phyloP scores from a whole-genome alignment of 2,113 vertebrate genomes.

The Holacanthus passer region DNA sequence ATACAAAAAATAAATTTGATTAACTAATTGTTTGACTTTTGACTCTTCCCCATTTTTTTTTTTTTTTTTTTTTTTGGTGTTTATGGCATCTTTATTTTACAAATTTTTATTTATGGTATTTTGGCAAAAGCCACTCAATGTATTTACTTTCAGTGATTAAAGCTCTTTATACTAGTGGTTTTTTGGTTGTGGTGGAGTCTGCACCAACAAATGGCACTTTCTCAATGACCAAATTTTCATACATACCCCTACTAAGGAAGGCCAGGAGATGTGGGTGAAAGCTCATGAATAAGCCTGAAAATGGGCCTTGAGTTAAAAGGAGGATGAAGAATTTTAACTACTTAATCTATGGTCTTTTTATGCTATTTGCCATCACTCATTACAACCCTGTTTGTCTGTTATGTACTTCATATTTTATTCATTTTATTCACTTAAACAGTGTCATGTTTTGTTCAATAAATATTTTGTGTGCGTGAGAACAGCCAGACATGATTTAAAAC shows the following conservation, averaged over 20 bases:
- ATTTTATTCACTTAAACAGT: neutral
- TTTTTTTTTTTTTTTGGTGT: too few species aligned
- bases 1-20: too few species aligned
- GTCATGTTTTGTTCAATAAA: neutral
- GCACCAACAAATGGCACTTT: neutral
- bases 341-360: too few species aligned
- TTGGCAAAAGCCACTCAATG: neutral
- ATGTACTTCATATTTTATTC: too few species aligned
- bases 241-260: neutral
- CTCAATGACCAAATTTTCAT: neutral
- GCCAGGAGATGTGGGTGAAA: neutral
- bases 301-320: too few species aligned
- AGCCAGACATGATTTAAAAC: neutral
- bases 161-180: neutral
- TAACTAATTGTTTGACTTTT: too few species aligned
- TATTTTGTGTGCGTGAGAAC: neutral
- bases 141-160: neutral
- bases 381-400: neutral
- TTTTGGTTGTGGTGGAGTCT: neutral
- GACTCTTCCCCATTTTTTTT: neutral
- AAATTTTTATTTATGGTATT: slow-evolving; percentile 1
- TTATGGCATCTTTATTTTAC: too few species aligned
- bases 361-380: neutral
- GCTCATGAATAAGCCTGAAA: neutral
- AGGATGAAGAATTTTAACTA: neutral